A percentile compares a stretch with the other conserved stretches of the same genome.
These are phyloP conservation scores for Pyrocephalus nanus DNA, from an alignment of 2,797 vertebrate species.

Conservation along the genomic window DNA sequence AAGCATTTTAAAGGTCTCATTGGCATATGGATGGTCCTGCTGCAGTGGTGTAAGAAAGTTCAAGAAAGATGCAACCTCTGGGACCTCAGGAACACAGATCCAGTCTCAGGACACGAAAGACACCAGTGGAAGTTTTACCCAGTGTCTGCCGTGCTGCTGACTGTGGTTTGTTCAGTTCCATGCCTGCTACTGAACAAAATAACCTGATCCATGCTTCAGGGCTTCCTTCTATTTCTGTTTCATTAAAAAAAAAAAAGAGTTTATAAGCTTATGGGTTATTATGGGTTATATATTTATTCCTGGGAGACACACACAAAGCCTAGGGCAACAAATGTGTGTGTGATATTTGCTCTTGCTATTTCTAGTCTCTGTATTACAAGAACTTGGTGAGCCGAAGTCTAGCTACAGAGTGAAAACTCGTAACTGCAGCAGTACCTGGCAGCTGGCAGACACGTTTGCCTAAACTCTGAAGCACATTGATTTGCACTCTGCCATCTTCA, in stretches of 20 bases:
- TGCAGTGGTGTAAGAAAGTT: neutral
- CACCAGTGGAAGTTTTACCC: neutral
- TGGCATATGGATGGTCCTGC: neutral
- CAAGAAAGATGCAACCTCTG: neutral
- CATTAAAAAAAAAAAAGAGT: neutral
- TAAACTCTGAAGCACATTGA: neutral
- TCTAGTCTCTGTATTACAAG: neutral
- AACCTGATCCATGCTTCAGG: neutral
- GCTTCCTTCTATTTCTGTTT: constrained; percentile 3
- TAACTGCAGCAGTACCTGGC: neutral
- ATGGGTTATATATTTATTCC: neutral
- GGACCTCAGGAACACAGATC: neutral
- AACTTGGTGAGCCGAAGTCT: neutral
- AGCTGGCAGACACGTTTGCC: neutral
- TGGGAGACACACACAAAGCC: neutral
- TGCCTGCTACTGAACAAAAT: neutral
- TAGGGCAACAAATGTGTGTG: neutral
- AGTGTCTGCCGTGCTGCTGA: neutral
- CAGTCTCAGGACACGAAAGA: neutral
- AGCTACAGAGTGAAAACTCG: neutral
- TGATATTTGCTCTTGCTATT: neutral
- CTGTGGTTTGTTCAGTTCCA: neutral
- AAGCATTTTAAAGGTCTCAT: neutral
- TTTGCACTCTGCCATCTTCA: neutral
- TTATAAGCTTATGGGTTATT: neutral